Conservation (phyloP, 2,797 vertebrate species). For the Anguilla obscura region DNA sequence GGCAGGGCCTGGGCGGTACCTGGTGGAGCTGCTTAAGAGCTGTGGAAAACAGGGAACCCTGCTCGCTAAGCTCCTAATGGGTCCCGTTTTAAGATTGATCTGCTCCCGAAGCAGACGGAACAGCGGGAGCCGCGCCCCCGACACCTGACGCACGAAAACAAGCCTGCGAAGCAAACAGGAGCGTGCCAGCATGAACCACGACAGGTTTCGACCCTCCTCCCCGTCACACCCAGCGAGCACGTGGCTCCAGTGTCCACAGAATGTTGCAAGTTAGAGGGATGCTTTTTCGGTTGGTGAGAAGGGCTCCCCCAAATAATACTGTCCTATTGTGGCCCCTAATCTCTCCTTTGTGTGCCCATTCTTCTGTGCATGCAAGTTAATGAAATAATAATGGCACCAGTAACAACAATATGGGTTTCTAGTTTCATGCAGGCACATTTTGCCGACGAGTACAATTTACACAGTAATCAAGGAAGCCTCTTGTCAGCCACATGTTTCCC, state of each 20-base stretch:
- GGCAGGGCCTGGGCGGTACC: background rate
- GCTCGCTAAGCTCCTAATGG: background rate
- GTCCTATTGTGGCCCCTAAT: background rate
- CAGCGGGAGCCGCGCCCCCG: background rate
- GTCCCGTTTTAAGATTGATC: background rate
- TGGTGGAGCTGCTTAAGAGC: background rate
- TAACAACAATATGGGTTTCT: constrained; percentile 11
- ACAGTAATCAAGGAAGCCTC: background rate
- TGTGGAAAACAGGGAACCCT: background rate
- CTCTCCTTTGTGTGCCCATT: background rate
- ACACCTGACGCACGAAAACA: constrained; percentile 2
- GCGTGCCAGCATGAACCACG: background rate
- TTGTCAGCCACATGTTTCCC: background rate
- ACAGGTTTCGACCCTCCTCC: background rate
- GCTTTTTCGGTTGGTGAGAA: background rate
- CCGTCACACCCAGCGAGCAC: background rate
- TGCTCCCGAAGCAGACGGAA: background rate
- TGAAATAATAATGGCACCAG: constrained; percentile 24
- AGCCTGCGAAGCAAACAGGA: background rate
- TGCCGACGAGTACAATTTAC: background rate
- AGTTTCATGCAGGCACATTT: constrained; percentile 20
- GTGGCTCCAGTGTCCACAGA: background rate
- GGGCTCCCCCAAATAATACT: background rate
- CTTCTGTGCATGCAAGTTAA: constrained; percentile 33
- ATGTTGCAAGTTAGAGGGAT: background rate